Base-by-base conservation (phyloP, 35 echinoderm and acorn worm species). In the Diadema setosum region DNA sequence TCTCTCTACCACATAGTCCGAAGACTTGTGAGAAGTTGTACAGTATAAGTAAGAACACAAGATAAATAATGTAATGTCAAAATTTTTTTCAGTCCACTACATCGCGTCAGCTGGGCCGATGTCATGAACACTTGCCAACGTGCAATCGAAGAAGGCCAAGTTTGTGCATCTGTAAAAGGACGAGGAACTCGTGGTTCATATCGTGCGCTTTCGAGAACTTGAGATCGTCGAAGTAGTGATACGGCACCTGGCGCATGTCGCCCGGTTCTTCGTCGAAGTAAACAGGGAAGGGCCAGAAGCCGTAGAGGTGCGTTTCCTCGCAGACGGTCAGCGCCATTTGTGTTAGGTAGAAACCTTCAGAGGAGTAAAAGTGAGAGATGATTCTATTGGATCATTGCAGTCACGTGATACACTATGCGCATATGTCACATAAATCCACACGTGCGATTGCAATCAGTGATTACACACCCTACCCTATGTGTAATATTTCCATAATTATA, bases 291-390 rank as follows among this genome's bases (percentile, higher is more conserved):
- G 91, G 91, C 91, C 91, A 93, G 58, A 93, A 93, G 58, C 91
- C 91, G 65, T 93, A 93, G 3, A 93, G 57, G 45, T 93, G 84
- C 4, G 48, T 87, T 80, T 93, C 91, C 15, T 93, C 85, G 45
- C 91, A 93, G 5, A 87, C 21, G 20, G 65, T 69, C 58, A 93
- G 45, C 27, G 91, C 84, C 39, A 88, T 18, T 27, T 74, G 70
- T 4, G 50, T 70, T 29, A 88, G 35, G 41, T 88, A 93, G 39
- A 93, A 87, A 69, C 91, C 91, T 93, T 29, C 25, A 15, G 55
- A 15, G 39, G 26, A 31, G 18, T 15, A 2, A 73, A 87, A 75
- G 18, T 61, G 29, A 85, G 57, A 33, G 83, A 61, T 2, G 18
- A 70, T n/a, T n/a, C n/a, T n/a, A n/a, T n/a, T n/a, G n/a, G n/a